A percentile compares a stretch with the other conserved stretches of the same genome.
These are phyloP conservation scores for Ctenodactylus gundi DNA, from an alignment of 2,113 vertebrate genomes.

Conservation along the genomic window DNA sequence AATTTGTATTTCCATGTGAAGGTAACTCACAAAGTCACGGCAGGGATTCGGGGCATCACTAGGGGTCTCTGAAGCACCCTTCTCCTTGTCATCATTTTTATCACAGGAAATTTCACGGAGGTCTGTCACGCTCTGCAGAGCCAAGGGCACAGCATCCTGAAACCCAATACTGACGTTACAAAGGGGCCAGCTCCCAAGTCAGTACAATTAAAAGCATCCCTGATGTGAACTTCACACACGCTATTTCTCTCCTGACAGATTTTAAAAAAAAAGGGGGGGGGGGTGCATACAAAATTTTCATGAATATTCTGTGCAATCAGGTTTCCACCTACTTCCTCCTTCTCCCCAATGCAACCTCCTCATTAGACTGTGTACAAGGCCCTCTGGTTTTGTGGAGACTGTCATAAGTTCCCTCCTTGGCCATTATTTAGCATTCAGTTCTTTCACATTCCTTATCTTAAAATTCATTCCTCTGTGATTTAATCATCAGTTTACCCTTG, in stretches of 20 bases:
- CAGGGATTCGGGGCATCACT: conserved; percentile 82
- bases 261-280: background rate
- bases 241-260: background rate
- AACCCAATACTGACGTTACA: conserved; percentile 7
- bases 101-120: conserved; percentile 88
- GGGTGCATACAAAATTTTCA: background rate
- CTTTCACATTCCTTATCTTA: background rate
- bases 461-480: background rate
- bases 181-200: background rate
- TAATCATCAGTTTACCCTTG: background rate
- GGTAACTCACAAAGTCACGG: conserved; percentile 90
- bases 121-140: conserved; percentile 84
- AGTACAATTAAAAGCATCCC: background rate
- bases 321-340: background rate
- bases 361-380: background rate
- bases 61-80: conserved; percentile 56
- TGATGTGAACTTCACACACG: background rate
- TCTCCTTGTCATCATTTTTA: conserved; percentile 79
- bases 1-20: background rate
- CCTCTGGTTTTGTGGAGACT: background rate
- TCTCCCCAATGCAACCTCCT: background rate
- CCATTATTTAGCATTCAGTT: background rate
- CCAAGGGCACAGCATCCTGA: conserved; percentile 90
- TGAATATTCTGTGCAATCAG: background rate
- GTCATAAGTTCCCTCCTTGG: background rate